Conservation (phyloP, 1,140 invertebrate genomes). For the Formica exsecta region DNA sequence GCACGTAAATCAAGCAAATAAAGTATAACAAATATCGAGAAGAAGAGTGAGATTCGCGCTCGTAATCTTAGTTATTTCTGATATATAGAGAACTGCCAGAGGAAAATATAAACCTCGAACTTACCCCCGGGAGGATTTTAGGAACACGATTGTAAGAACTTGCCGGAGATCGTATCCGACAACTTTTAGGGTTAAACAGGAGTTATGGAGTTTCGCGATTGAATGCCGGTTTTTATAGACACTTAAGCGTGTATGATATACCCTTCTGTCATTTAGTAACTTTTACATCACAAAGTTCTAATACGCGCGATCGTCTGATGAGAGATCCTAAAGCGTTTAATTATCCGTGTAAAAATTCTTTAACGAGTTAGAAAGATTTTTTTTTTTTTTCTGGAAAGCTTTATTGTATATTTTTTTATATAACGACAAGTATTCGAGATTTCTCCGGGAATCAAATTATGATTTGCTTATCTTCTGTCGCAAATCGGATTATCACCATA, state of each 20-base stretch:
- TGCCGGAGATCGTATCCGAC: slow-evolving; percentile 7
- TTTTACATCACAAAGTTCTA: slow-evolving; percentile 23
- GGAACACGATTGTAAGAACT: background rate
- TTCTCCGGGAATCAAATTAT: background rate
- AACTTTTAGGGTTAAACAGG: slow-evolving; percentile 34
- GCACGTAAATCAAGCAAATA: background rate
- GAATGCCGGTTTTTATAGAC: slow-evolving; percentile 6
- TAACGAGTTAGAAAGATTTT: slow-evolving; percentile 28
- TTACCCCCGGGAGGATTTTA: slow-evolving; percentile 12
- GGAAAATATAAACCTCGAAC: slow-evolving; percentile 35
- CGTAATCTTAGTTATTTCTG: slow-evolving; percentile 14
- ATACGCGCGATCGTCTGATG: slow-evolving; percentile 2
- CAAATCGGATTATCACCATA: slow-evolving; percentile 45
- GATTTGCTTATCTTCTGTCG: slow-evolving; percentile 32
- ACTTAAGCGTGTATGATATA: slow-evolving; percentile 16
- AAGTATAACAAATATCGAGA: background rate
- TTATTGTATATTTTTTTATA: slow-evolving; percentile 10
- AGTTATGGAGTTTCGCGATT: slow-evolving; percentile 20
- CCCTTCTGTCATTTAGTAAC: slow-evolving; percentile 17
- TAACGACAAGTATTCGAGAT: slow-evolving; percentile 33
- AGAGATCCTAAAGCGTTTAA: slow-evolving; percentile 50
- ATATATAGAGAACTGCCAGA: background rate
- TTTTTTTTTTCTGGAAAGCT: background rate
- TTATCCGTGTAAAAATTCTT: slow-evolving; percentile 45
- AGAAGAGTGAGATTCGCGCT: background rate